These are phyloP conservation scores for Onthophagus taurus DNA, from an alignment of 1,140 invertebrate genomes.

Conservation along the genomic window DNA sequence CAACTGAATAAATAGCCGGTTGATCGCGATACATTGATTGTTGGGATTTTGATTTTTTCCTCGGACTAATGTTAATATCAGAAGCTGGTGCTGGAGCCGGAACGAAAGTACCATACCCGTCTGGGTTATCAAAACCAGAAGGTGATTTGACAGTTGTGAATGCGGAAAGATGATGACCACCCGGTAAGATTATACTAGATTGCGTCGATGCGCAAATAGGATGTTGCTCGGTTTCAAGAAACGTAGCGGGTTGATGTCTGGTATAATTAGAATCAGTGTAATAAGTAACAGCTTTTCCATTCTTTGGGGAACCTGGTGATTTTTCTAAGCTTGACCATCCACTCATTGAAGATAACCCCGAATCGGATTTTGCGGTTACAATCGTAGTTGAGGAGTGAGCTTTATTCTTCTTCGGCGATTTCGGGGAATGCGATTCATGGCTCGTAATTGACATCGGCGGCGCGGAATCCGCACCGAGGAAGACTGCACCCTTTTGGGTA, in stretches of 20 bases:
- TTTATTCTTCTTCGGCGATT: constrained; percentile 62
- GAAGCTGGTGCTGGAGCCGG: constrained; percentile 42
- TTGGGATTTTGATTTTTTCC: constrained; percentile 28
- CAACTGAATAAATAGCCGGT: constrained; percentile 64
- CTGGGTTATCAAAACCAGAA: constrained; percentile 32
- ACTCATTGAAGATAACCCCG: constrained; percentile 75
- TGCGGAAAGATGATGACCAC: constrained; percentile 40
- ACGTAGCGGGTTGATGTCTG: constrained; percentile 10
- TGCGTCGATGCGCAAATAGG: constrained; percentile 24
- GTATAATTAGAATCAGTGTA: constrained; percentile 13
- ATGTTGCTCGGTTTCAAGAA: constrained; percentile 9
- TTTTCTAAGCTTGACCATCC: constrained; percentile 77
- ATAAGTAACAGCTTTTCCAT: constrained; percentile 22
- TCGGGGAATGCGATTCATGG: constrained; percentile 50
- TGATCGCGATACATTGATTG: constrained; percentile 44
- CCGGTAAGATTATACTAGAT: constrained; percentile 33
- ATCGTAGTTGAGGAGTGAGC: constrained; percentile 54
- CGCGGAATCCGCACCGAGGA: constrained; percentile 36
- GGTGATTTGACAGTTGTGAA: constrained; percentile 42
- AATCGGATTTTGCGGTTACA: constrained; percentile 67
- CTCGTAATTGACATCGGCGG: constrained; percentile 31
- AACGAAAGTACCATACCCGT: constrained; percentile 40
- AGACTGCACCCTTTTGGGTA: constrained; percentile 37
- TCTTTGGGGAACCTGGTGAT: constrained; percentile 63
- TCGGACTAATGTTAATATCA: constrained; percentile 37